Conservation (phyloP, 2,888 invertebrate genomes). For the Lochmaea crataegi region DNA sequence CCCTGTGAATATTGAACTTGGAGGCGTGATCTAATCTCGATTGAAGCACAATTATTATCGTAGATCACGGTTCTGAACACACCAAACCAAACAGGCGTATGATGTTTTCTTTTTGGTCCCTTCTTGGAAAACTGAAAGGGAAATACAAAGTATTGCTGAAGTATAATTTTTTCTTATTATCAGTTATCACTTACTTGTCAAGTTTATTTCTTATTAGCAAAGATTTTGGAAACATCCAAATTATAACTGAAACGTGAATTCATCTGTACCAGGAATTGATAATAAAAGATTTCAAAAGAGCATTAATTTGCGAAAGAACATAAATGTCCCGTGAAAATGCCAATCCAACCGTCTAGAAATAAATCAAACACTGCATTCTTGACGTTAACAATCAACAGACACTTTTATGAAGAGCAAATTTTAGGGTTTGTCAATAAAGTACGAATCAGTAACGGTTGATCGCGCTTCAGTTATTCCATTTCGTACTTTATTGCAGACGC, state of each 20-base stretch:
- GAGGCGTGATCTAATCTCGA: no score
- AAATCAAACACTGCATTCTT: conserved; percentile 25
- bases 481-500: background rate
- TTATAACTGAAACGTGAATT: background rate
- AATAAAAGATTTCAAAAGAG: conserved; percentile 8
- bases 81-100: no score
- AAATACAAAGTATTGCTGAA: no score
- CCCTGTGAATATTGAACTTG: no score
- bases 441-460: conserved; percentile 30
- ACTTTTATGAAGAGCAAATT: conserved; percentile 29
- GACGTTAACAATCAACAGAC: conserved; percentile 24
- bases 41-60: no score
- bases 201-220: no score
- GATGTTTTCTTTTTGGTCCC: no score
- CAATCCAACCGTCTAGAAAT: conserved; percentile 15
- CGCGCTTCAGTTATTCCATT: conserved; percentile 8
- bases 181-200: no score
- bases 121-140: no score
- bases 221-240: background rate
- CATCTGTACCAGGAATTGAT: background rate
- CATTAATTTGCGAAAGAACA: conserved; percentile 19
- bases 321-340: conserved; percentile 4
- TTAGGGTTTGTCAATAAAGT: conserved; percentile 29
- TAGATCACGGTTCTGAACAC: no score
- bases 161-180: no score